Evolutionary conservation across 2,797 vertebrate species (phyloP).

Genomic region (Anableps anableps): DNA sequence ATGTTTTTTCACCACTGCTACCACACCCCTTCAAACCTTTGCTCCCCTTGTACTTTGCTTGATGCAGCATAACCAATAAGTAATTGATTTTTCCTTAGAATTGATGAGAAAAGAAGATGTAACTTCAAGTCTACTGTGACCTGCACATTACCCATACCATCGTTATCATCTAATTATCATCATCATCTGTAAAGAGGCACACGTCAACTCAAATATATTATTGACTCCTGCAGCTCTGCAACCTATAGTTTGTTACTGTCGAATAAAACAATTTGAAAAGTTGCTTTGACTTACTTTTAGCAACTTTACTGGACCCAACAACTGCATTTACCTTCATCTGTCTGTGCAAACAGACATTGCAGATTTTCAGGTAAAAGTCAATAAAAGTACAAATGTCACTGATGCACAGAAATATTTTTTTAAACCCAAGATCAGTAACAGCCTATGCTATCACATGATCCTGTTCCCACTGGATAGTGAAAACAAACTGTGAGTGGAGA

Average conservation of each 20-base stretch:
- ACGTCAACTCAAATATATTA: not conserved
- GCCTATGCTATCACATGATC: slow-evolving; percentile 1
- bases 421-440: slow-evolving; percentile 34
- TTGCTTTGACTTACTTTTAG: not conserved
- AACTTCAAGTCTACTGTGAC: not conserved
- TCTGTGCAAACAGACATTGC: not conserved
- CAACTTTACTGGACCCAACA: not conserved
- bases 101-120: not conserved
- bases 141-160: not conserved
- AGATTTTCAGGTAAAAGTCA: not conserved
- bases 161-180: not conserved
- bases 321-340: not conserved
- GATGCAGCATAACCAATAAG: not conserved
- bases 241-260: not conserved
- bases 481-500: slow-evolving; percentile 2
- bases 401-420: slow-evolving; percentile 10
- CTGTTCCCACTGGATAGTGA: slow-evolving; percentile 16
- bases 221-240: not conserved
- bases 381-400: not conserved
- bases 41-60: not conserved
- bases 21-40: not conserved
- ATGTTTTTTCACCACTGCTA: not conserved
- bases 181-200: not conserved
- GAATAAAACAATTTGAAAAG: not conserved
- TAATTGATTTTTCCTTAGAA: not conserved